Percentiles rank a stretch among this genome's conserved stretches.
phyloP scores from a whole-genome alignment of 2,888 invertebrate species.

The Strigamia crassipes region DNA sequence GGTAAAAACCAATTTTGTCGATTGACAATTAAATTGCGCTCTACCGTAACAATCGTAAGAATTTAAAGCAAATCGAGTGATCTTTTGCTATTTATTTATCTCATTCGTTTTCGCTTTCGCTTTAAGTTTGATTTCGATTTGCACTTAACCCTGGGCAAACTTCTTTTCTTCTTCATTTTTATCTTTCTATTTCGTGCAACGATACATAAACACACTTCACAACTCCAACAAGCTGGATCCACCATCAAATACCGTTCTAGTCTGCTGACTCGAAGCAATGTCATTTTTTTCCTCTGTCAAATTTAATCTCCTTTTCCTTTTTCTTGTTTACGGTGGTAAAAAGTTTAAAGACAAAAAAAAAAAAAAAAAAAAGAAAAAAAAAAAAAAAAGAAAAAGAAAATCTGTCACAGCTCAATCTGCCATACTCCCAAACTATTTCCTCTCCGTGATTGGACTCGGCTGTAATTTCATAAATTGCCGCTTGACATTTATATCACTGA shows the following conservation, averaged over 20 bases:
- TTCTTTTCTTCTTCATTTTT: background rate
- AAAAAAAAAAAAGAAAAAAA: background rate
- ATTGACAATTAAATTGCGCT: no score
- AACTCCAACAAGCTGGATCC: slow-evolving; percentile 18
- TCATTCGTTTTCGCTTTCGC: no score
- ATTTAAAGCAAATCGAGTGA: no score
- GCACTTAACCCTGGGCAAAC: background rate
- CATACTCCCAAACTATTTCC: background rate
- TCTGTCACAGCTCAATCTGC: slow-evolving; percentile 23
- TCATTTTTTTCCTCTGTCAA: background rate
- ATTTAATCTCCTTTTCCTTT: slow-evolving; percentile 17
- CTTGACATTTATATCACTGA: background rate
- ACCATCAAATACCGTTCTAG: slow-evolving; percentile 20
- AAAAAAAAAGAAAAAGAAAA: background rate
- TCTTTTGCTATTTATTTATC: no score
- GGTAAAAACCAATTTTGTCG: no score
- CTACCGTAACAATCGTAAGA: no score
- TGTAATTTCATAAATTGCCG: slow-evolving; percentile 34
- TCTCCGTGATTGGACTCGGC: background rate
- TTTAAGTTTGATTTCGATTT: no score
- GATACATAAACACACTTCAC: slow-evolving; percentile 1
- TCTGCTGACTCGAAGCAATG: slow-evolving; percentile 13
- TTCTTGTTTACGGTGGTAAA: slow-evolving; percentile 17
- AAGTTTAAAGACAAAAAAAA: background rate
- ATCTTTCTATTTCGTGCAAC: background rate